Evolutionary conservation across 1,140 invertebrate species (phyloP).

Genomic region (Solenopsis fugax): DNA sequence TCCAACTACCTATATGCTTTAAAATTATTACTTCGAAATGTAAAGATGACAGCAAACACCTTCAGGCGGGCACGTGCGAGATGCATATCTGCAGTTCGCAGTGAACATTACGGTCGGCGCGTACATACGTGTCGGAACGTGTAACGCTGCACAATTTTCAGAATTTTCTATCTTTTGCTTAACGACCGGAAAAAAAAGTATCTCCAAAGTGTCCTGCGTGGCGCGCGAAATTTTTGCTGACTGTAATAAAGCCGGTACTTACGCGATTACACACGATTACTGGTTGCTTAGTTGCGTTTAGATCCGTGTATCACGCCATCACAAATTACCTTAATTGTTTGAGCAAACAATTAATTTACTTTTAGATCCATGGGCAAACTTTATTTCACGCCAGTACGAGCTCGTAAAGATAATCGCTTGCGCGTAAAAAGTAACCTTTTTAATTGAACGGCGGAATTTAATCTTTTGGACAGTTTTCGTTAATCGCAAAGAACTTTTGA

Average conservation of each 20-base stretch:
- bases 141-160: slow-evolving; percentile 4
- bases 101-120: background rate
- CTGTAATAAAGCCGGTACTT: background rate
- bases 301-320: background rate
- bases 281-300: background rate
- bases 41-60: slow-evolving; percentile 3
- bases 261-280: slow-evolving; percentile 33
- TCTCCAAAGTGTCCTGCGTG: background rate
- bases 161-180: slow-evolving; percentile 22
- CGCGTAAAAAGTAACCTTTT: background rate
- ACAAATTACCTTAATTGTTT: slow-evolving; percentile 17
- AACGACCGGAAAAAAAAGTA: slow-evolving; percentile 21
- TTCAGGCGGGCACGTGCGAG: background rate
- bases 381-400: background rate
- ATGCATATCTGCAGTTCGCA: slow-evolving; percentile 26
- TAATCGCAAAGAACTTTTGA: background rate
- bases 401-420: background rate
- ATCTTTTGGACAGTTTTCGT: background rate
- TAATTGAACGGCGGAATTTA: background rate
- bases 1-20: background rate
- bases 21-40: background rate
- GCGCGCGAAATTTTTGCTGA: slow-evolving; percentile 17
- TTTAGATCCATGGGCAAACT: background rate
- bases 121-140: slow-evolving; percentile 11
- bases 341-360: background rate